These are phyloP conservation scores for Ammodytes marinus DNA, from an alignment of 2,113 vertebrate genomes.

Conservation along the genomic window DNA sequence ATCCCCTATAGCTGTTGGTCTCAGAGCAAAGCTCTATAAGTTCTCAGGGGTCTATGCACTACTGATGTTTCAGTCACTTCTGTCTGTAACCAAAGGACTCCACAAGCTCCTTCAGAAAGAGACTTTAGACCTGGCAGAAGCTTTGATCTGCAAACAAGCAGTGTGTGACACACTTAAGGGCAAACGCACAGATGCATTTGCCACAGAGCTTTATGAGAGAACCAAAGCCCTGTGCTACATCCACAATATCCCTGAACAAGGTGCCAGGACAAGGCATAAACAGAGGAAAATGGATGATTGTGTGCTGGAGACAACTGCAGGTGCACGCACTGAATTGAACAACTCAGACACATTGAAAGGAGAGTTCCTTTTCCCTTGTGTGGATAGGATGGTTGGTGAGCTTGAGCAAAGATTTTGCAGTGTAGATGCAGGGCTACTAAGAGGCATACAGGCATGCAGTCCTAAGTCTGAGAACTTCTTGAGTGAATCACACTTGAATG, in stretches of 20 bases:
- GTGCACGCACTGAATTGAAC: neutral
- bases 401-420: slow-evolving; percentile 3
- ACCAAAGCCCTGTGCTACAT: slow-evolving; percentile 35
- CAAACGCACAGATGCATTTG: slow-evolving; percentile 37
- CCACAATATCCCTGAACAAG: slow-evolving; percentile 20
- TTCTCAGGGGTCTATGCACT: slow-evolving; percentile 47
- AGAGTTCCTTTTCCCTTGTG: slow-evolving; percentile 21
- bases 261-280: slow-evolving; percentile 12
- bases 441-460: slow-evolving; percentile 42
- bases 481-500: slow-evolving; percentile 28
- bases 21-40: slow-evolving; percentile 18
- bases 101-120: slow-evolving; percentile 20
- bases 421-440: slow-evolving; percentile 27
- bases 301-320: neutral
- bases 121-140: slow-evolving; percentile 19
- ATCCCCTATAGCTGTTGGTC: slow-evolving; percentile 16
- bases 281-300: slow-evolving; percentile 1
- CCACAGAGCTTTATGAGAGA: slow-evolving; percentile 45
- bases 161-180: slow-evolving; percentile 28
- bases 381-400: slow-evolving; percentile 12
- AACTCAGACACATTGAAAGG: neutral
- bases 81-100: slow-evolving; percentile 6
- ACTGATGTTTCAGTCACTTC: slow-evolving; percentile 50
- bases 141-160: slow-evolving; percentile 39
- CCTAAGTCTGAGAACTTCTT: slow-evolving; percentile 38